These are phyloP conservation scores for Calosoma granatense DNA, from an alignment of 1,140 invertebrate species.

Conservation along the genomic window DNA sequence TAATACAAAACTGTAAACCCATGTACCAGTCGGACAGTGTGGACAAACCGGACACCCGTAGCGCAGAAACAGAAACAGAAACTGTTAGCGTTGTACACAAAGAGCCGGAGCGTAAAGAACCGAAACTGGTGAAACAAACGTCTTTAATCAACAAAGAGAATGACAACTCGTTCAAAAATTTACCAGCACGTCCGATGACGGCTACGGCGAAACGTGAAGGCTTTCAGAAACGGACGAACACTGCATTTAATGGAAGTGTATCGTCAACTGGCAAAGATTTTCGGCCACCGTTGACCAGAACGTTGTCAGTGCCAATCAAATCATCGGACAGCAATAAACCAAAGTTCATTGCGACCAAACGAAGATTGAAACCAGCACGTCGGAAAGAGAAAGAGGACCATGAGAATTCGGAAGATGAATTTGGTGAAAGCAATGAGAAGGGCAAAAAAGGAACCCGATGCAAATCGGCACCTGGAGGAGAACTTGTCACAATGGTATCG, in stretches of 20 bases:
- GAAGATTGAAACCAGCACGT: constrained; percentile 22
- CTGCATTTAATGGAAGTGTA: constrained; percentile 23
- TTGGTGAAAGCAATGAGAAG: constrained; percentile 14
- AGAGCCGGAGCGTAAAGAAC: not conserved
- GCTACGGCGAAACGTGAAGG: constrained; percentile 23
- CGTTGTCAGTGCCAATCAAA: constrained; percentile 26
- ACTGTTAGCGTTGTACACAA: not conserved
- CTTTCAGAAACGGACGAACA: constrained; percentile 30
- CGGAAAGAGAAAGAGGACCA: constrained; percentile 10
- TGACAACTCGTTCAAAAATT: not conserved
- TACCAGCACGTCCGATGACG: not conserved
- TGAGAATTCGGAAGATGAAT: constrained; percentile 16
- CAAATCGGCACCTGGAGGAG: constrained; percentile 21
- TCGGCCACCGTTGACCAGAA: constrained; percentile 25
- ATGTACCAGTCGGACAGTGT: not conserved
- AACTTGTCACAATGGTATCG: constrained; percentile 47
- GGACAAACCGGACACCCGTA: too few species aligned
- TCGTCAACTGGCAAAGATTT: constrained; percentile 14
- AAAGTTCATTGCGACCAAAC: constrained; percentile 27
- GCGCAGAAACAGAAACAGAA: not conserved
- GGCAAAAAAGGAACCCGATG: constrained; percentile 12
- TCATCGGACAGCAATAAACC: constrained; percentile 20
- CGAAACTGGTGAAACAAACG: not conserved
- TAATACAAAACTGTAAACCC: not conserved
- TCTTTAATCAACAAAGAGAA: not conserved